A percentile compares a stretch with the other conserved stretches of the same genome.
Conservation (phyloP, 92 coral and sea anemone genomes). For the Parazoanthus swiftii region DNA sequence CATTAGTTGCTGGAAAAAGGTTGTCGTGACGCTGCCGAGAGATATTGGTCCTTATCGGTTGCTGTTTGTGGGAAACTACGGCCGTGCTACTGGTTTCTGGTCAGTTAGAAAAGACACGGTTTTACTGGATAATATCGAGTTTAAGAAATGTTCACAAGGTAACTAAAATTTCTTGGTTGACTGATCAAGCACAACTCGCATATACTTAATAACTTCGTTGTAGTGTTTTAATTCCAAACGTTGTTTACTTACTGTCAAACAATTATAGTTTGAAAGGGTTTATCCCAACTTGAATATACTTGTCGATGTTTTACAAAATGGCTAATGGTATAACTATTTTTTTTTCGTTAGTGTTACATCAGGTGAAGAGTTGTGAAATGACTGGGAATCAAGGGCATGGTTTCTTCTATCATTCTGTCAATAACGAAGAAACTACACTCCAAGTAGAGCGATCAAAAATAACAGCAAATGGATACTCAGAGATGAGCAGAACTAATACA, state of each 20-base stretch:
- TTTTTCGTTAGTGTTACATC: too few species aligned
- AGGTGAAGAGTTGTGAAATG: slow-evolving; percentile 40
- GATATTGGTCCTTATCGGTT: slow-evolving; percentile 39
- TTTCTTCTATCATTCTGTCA: background rate
- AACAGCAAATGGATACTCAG: slow-evolving; percentile 6
- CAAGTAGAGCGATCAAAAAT: slow-evolving; percentile 37
- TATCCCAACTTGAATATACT: too few species aligned
- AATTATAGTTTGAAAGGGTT: too few species aligned
- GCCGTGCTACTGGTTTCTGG: too few species aligned
- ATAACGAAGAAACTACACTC: slow-evolving; percentile 23
- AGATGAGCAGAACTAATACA: background rate
- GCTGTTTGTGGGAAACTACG: slow-evolving; percentile 53
- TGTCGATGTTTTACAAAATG: too few species aligned
- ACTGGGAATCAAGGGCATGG: too few species aligned
- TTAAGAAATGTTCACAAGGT: slow-evolving; percentile 44
- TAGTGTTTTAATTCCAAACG: too few species aligned
- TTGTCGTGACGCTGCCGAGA: slow-evolving; percentile 41
- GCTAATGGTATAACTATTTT: too few species aligned
- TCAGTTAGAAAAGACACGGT: slow-evolving; percentile 46
- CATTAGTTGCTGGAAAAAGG: slow-evolving; percentile 52
- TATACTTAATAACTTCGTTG: too few species aligned
- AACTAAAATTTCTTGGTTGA: background rate
- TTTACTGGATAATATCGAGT: slow-evolving; percentile 48
- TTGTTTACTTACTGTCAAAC: too few species aligned
- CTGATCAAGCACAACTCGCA: too few species aligned